Evolutionary conservation across 2,888 invertebrate species (phyloP).

Genomic region (Torymus texanus): DNA sequence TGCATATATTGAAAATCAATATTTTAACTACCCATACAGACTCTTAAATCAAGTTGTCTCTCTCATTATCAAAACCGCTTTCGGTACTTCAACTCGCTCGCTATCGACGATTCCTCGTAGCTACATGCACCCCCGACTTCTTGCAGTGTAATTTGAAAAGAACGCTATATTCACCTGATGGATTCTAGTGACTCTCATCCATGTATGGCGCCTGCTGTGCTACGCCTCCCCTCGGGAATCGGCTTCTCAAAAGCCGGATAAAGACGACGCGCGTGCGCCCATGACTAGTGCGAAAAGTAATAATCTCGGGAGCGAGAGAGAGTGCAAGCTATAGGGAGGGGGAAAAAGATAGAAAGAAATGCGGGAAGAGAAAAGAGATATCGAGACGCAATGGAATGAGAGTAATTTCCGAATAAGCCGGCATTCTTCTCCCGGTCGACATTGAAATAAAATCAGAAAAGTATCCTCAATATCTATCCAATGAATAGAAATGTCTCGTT

Average conservation of each 20-base stretch:
- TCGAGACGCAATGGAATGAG: constrained; percentile 55
- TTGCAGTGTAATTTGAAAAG: constrained; percentile 13
- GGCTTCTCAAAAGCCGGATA: constrained; percentile 29
- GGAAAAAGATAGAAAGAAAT: neutral
- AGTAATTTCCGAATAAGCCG: constrained; percentile 64
- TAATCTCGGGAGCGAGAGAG: constrained; percentile 30
- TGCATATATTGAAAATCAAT: too few species aligned
- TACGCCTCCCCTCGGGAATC: neutral
- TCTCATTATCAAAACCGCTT: too few species aligned
- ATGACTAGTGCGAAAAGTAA: constrained; percentile 30
- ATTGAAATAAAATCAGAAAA: constrained; percentile 68
- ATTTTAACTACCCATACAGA: too few species aligned
- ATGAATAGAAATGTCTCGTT: constrained; percentile 64
- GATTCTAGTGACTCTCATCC: neutral
- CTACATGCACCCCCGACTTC: neutral
- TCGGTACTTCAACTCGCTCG: neutral
- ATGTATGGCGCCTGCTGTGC: neutral
- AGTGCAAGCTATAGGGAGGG: neutral
- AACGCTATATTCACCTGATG: constrained; percentile 20
- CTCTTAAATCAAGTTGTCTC: too few species aligned
- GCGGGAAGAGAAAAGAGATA: constrained; percentile 46
- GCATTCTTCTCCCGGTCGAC: constrained; percentile 56
- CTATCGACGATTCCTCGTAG: neutral
- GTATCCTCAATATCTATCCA: constrained; percentile 65
- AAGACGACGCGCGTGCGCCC: neutral